A percentile compares a stretch with the other conserved stretches of the same genome.
Conservation (phyloP, 2,113 vertebrate genomes). For the Dipodomys stephensi region DNA sequence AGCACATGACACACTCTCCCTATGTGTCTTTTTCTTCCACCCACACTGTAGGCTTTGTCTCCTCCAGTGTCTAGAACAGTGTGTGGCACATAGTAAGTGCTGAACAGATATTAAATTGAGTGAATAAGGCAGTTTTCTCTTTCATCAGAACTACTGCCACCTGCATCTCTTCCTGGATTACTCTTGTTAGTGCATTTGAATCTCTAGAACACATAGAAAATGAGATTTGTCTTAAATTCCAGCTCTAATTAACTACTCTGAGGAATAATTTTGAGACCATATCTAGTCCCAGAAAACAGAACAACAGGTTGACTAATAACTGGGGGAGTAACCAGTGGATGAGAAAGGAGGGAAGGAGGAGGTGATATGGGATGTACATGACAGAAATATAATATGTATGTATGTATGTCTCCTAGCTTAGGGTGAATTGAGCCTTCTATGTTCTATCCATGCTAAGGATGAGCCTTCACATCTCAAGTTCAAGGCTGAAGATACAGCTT, state of each 20-base stretch:
- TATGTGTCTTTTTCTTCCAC: neutral
- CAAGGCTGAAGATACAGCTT: neutral
- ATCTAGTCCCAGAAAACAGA: neutral
- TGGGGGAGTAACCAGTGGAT: neutral
- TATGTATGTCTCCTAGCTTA: neutral
- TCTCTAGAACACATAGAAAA: constrained; percentile 1
- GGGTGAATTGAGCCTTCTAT: neutral
- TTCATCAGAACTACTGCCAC: neutral
- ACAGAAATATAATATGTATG: neutral
- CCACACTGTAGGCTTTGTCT: neutral
- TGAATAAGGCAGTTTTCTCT: neutral
- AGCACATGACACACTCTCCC: neutral
- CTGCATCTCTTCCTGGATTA: neutral
- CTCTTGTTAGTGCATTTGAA: neutral
- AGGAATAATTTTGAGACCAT: neutral
- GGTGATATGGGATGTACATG: neutral
- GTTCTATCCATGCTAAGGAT: neutral
- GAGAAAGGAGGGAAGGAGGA: neutral
- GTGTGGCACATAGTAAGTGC: neutral
- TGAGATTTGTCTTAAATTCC: neutral
- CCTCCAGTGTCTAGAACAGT: neutral
- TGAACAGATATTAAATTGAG: neutral
- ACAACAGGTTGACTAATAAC: neutral
- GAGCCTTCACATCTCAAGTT: neutral
- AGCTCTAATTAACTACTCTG: neutral